Percentiles rank a stretch among this genome's conserved stretches.
phyloP scores from a whole-genome alignment of 2,113 vertebrate genomes.

The Chrysochloris asiatica region DNA sequence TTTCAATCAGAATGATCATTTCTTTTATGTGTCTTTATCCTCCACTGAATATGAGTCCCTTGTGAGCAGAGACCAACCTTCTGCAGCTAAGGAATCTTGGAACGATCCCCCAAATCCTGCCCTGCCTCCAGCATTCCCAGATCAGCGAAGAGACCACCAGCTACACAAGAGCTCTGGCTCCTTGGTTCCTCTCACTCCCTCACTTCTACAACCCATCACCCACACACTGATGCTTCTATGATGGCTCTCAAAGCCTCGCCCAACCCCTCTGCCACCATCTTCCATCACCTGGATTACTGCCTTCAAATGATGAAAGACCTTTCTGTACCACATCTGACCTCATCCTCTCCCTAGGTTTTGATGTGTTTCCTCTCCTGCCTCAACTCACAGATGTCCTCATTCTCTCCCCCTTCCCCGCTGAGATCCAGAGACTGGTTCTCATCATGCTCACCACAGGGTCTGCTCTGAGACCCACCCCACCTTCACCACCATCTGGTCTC shows the following conservation, averaged over 20 bases:
- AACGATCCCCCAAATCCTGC: neutral
- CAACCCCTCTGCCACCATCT: neutral
- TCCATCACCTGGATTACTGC: neutral
- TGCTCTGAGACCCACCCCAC: no score
- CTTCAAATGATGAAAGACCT: neutral
- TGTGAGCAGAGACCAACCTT: neutral
- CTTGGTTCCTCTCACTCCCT: neutral
- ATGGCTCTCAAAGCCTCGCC: neutral
- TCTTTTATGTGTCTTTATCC: neutral
- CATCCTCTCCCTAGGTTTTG: neutral
- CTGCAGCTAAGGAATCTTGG: neutral
- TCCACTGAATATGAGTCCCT: neutral
- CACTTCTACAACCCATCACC: no score
- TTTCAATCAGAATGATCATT: neutral
- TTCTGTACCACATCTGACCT: neutral
- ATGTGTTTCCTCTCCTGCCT: neutral
- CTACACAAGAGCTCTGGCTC: no score
- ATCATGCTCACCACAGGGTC: neutral
- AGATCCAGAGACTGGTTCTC: neutral
- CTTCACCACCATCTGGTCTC: neutral
- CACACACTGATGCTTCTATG: neutral
- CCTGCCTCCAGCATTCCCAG: neutral
- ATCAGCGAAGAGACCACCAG: neutral
- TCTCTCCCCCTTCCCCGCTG: neutral
- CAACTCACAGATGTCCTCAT: neutral